Evolutionary conservation across 2,888 invertebrate genomes (phyloP), one percentile per base, ranked within the genome.

Genomic region (Phengaris arion): DNA sequence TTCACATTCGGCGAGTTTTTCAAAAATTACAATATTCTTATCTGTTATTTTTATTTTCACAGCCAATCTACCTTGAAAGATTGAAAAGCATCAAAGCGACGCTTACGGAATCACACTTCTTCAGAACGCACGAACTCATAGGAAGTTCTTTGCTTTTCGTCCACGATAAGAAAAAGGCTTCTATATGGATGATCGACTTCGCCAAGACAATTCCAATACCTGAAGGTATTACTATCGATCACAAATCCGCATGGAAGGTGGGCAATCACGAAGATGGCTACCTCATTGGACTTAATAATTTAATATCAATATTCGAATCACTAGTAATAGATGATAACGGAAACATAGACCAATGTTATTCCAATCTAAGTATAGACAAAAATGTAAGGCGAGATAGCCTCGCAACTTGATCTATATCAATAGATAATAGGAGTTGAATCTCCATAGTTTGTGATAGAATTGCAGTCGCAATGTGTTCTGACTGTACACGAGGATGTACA

Each of bases 211-310:
- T 98, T 70, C 95, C 96, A 13, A 94, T 99, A 57, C 97, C 98
- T 0, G 94, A 95, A 0, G 95, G 96, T 78, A 91, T 96, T 78
- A 93, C 88, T 59, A 97, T 98, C 77, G 95, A 96, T 83, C 99
- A 99, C 89, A 95, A 95, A 78, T 95, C 96, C 45, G 95, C 96
- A 75, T 99, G 99, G 99, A 96, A 96, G 85, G 98, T 98, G 77
- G 98, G 98, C 68, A 99, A 98, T 89, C 98, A 98, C 86, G 99
- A 99, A 93, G 99, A 99, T 85, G 99, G 99, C 78, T 99, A 98
- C 92, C 94, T 98, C 81, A 97, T 97, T 79, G 99, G 99, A 78
- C 94, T 99, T 74, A 96, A 98, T 85, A 98, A 98, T 92, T 94
- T 99, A 79, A 97, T 98, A 82, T 96, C 96, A 80, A 96, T 98